Base-by-base conservation (phyloP, 2,797 vertebrate genomes). In the Heteromormyrus szaboi region DNA sequence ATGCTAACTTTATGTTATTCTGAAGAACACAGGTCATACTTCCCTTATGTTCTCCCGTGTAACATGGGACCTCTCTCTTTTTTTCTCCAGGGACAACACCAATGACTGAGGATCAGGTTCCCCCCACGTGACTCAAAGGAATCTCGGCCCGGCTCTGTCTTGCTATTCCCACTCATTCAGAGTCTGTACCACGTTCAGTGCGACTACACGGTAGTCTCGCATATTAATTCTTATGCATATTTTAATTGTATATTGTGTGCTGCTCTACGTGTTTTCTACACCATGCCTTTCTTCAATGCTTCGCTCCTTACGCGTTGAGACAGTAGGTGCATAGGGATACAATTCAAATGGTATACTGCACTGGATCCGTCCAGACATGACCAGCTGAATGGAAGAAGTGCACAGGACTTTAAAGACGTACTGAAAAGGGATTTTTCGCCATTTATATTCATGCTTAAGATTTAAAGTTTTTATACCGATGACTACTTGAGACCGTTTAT, bases 121-220 rank as follows among this genome's bases (percentile, higher is more conserved):
- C 93, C 83, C 89, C 87, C 92, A 94, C 89, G 92, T 94, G 93
- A 94, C 93, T 41, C 93, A 51, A 81, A 92, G 93, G 93, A 94
- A 94, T 93, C 93, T 93, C 90, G 85, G 50, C 51, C 87, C 37
- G 37, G 59, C 65, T 19, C 25, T n/a, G 19, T 37, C 19, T 48
- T 46, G 12, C 33, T 83, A 22, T 79, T 87, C 89, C 22, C 87
- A 53, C 62, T 50, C 46, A 25, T 53, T 68, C 65, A n/a, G 22
- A 6, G 29, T 81, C 72, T 81, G n/a, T 88, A 44, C 17, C 37
- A 79, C 29, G 14, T 72, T 41, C 72, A 44, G 6, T 79, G 72
- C 72, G 6, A 79, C 41, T 44, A 41, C 37, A 79, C 37, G 72
- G 17, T 44, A 19, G 33, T 44, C 6, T 79, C 72, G 72, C 17